Evolutionary conservation across 1,140 invertebrate species (phyloP).

Genomic region (Pentalonia nigronervosa): DNA sequence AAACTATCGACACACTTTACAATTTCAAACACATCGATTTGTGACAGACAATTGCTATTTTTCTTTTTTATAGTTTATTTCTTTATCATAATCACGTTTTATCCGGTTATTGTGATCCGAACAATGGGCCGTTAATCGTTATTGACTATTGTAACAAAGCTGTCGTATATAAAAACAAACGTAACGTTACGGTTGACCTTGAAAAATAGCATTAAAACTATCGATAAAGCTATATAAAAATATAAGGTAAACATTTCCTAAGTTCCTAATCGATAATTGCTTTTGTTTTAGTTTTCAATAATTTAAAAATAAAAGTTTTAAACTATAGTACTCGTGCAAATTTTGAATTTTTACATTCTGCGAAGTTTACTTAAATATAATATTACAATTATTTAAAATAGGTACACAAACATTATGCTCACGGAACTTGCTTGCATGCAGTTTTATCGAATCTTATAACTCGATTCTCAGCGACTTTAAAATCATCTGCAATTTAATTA

Average conservation of each 20-base stretch:
- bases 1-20: conserved; percentile 42
- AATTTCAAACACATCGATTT: not conserved
- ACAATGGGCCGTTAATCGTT: conserved; percentile 25
- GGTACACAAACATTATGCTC: not conserved
- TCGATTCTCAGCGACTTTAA: no score
- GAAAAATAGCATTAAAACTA: not conserved
- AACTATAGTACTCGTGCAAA: not conserved
- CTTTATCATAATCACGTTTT: not conserved
- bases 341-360: not conserved
- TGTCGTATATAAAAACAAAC: not conserved
- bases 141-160: conserved; percentile 8
- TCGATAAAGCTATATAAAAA: not conserved
- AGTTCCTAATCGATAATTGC: not conserved
- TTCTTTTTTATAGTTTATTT: not conserved
- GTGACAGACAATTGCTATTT: not conserved
- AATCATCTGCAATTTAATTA: no score
- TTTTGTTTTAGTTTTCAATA: not conserved
- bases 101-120: not conserved
- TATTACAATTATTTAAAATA: not conserved
- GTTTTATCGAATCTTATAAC: no score
- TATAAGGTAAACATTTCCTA: not conserved
- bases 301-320: not conserved
- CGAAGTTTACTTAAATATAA: not conserved
- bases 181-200: not conserved
- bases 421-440: no score